phyloP scores from a whole-genome alignment of 1,140 invertebrate species.

The Melanaphis sacchari region DNA sequence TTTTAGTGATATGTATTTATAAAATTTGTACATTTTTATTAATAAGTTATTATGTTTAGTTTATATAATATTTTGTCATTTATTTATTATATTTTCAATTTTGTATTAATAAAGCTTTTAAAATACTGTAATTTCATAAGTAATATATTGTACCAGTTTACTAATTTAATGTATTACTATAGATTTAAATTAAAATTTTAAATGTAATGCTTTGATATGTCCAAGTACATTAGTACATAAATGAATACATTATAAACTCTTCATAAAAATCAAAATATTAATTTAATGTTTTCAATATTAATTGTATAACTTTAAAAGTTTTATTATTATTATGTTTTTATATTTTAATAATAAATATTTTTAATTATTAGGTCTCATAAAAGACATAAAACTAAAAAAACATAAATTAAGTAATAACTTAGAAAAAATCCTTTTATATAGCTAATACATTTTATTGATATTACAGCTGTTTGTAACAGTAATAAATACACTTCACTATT shows the following conservation, averaged over 20 bases:
- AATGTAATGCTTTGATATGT: background rate
- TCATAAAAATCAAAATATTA: background rate
- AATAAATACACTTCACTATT: background rate
- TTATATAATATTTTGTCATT: constrained; percentile 18
- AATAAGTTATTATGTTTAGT: constrained; percentile 28
- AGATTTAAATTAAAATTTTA: background rate
- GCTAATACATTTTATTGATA: background rate
- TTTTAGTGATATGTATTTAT: constrained; percentile 20
- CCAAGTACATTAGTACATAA: background rate
- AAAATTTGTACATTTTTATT: constrained; percentile 33
- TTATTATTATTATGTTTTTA: background rate
- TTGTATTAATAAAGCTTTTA: constrained; percentile 35
- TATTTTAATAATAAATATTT: constrained; percentile 5
- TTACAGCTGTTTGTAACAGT: background rate
- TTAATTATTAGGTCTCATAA: background rate
- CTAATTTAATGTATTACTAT: background rate
- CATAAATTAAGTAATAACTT: background rate
- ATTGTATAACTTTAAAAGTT: constrained; percentile 2
- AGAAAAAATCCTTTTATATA: background rate
- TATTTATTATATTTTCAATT: constrained; percentile 36
- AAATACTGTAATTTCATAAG: constrained; percentile 6
- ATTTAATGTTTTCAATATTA: background rate
- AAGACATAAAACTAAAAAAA: background rate
- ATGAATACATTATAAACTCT: background rate
- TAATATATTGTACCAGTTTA: background rate